phyloP scores from a whole-genome alignment of 2,888 invertebrate species.

The Leptarthrus brevirostris region DNA sequence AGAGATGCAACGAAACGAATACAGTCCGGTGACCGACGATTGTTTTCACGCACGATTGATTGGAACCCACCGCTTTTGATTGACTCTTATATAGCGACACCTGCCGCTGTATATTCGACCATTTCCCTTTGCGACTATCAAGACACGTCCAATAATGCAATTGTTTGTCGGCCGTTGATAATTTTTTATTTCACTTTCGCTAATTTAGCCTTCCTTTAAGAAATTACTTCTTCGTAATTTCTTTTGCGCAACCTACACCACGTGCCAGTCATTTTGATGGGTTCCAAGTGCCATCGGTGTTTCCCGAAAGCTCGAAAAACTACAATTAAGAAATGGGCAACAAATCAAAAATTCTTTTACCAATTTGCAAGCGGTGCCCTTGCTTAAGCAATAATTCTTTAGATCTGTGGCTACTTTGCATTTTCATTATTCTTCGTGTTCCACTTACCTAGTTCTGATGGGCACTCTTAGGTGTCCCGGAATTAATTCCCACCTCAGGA shows the following conservation, averaged over 20 bases:
- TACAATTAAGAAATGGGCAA: neutral
- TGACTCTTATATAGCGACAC: conserved; percentile 33
- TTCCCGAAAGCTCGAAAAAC: neutral
- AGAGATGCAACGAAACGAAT: conserved; percentile 1
- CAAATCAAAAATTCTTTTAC: neutral
- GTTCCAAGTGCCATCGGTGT: neutral
- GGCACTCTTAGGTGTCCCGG: conserved; percentile 17
- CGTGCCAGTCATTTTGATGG: conserved; percentile 15
- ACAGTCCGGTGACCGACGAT: neutral
- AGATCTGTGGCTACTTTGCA: conserved; percentile 7
- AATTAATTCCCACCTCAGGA: neutral
- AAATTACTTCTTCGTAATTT: conserved; percentile 25
- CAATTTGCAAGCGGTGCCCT: neutral
- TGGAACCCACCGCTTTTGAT: neutral
- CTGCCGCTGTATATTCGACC: neutral
- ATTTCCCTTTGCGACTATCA: neutral
- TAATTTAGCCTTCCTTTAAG: conserved; percentile 2
- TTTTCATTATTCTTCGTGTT: neutral
- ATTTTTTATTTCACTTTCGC: conserved; percentile 31
- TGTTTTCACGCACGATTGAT: conserved; percentile 38
- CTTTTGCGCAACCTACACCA: conserved; percentile 24
- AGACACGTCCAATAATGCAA: conserved; percentile 26
- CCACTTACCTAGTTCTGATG: neutral
- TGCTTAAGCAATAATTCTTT: neutral
- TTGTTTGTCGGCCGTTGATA: neutral